phyloP scores from a whole-genome alignment of 2,888 invertebrate genomes.

The Agrotis exclamationis region DNA sequence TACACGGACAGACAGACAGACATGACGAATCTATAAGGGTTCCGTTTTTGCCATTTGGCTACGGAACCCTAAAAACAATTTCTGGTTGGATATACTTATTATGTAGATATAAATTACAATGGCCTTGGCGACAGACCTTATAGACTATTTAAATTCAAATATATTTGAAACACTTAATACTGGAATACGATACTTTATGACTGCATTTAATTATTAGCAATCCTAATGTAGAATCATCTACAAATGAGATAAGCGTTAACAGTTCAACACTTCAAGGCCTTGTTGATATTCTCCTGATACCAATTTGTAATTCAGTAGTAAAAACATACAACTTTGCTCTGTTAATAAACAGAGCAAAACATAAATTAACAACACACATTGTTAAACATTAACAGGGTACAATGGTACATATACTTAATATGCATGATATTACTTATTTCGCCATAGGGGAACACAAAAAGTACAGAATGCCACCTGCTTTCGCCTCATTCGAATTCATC shows the following conservation, averaged over 20 bases:
- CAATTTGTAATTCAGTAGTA: slow-evolving; percentile 10
- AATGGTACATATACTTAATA: too few species aligned
- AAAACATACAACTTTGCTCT: neutral
- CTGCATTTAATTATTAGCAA: slow-evolving; percentile 14
- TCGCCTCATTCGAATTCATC: too few species aligned
- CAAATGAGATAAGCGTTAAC: slow-evolving; percentile 19
- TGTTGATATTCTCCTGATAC: slow-evolving; percentile 12
- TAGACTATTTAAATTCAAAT: slow-evolving; percentile 7
- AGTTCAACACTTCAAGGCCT: slow-evolving; percentile 23
- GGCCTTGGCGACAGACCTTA: slow-evolving; percentile 23
- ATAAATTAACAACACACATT: too few species aligned
- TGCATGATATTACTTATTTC: neutral
- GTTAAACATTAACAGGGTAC: too few species aligned
- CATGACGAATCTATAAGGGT: too few species aligned
- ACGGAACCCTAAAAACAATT: slow-evolving; percentile 10
- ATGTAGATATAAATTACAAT: slow-evolving; percentile 12
- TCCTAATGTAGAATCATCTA: slow-evolving; percentile 33
- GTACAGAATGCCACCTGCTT: neutral
- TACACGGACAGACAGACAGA: too few species aligned
- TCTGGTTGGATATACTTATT: slow-evolving; percentile 8
- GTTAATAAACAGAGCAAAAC: too few species aligned
- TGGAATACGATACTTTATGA: slow-evolving; percentile 13
- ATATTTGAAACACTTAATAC: slow-evolving; percentile 20
- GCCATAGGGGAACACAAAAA: too few species aligned
- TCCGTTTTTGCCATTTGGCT: too few species aligned